Percentiles rank a stretch among this genome's conserved stretches.
Evolutionary conservation across 2,888 invertebrate genomes (phyloP).

Genomic region (Stenichneumon culpator): DNA sequence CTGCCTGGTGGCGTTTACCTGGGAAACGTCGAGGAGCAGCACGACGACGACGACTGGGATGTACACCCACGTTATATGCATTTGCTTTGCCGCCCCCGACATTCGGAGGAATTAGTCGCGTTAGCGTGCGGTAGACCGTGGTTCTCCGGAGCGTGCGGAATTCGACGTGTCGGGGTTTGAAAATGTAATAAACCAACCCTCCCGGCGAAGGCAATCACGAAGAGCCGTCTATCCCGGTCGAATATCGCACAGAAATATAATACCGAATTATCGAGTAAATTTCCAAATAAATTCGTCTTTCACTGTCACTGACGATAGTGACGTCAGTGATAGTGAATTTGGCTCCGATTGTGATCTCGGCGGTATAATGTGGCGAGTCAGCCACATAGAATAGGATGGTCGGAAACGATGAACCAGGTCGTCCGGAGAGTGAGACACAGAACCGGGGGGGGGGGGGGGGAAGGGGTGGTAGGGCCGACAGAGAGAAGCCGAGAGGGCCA

Average conservation of each 20-base stretch:
- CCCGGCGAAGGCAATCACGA: not conserved
- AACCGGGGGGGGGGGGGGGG: too few relatives aligned
- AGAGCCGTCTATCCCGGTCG: not conserved
- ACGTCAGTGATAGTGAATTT: not conserved
- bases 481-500: constrained; percentile 16
- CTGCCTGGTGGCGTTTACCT: constrained; percentile 37
- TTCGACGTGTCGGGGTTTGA: constrained; percentile 30
- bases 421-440: constrained; percentile 21
- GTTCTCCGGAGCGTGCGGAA: constrained; percentile 24
- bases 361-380: constrained; percentile 13
- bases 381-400: not conserved
- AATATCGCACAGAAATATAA: constrained; percentile 21
- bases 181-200: constrained; percentile 37
- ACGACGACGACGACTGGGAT: constrained; percentile 10
- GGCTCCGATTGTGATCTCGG: constrained; percentile 15
- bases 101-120: constrained; percentile 77
- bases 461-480: constrained; percentile 7
- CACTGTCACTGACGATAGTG: not conserved
- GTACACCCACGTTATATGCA: constrained; percentile 56
- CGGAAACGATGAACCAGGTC: constrained; percentile 29
- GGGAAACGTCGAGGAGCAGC: constrained; percentile 29
- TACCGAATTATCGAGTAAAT: constrained; percentile 29
- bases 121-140: constrained; percentile 50
- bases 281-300: constrained; percentile 33
- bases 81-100: constrained; percentile 72